These are phyloP conservation scores for Tachyglossus aculeatus DNA, from an alignment of 2,797 vertebrate genomes.

Conservation along the genomic window DNA sequence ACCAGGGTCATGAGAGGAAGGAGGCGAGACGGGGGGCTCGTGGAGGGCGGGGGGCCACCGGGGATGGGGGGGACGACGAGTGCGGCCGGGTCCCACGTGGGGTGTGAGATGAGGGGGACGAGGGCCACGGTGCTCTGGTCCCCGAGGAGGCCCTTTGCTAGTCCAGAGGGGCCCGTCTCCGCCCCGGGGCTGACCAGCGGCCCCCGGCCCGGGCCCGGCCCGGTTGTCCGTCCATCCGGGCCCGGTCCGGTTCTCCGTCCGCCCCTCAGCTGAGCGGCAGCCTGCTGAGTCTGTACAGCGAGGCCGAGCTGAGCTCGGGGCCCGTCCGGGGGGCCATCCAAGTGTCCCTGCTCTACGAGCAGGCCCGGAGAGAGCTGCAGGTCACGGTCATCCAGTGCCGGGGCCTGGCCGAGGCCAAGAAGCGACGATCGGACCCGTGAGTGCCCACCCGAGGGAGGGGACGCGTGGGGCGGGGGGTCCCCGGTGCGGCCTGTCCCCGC, in stretches of 20 bases:
- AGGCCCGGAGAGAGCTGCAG: conserved; percentile 80
- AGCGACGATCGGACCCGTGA: conserved; percentile 90
- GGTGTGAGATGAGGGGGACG: no score
- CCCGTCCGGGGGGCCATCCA: conserved; percentile 86
- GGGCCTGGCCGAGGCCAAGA: conserved; percentile 85
- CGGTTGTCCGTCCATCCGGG: background rate
- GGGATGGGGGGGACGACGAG: accelerated
- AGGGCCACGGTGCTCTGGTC: background rate
- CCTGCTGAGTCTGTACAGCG: conserved; percentile 90
- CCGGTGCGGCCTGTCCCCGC: accelerated
- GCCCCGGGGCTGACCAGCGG: background rate
- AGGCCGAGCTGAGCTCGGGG: conserved; percentile 83
- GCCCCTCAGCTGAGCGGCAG: conserved; percentile 85
- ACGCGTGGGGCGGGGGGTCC: background rate
- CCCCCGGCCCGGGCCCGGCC: background rate
- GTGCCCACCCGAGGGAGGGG: conserved; percentile 50
- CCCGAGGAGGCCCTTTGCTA: background rate
- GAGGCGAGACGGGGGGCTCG: no score
- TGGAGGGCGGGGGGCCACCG: accelerated
- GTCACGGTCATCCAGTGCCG: conserved; percentile 86
- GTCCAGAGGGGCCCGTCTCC: background rate
- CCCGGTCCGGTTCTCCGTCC: background rate
- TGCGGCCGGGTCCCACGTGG: background rate
- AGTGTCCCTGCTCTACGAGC: conserved; percentile 85
- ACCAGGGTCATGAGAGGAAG: no score